Percentiles rank a stretch among this genome's conserved stretches.
phyloP scores from a whole-genome alignment of 2,113 vertebrate genomes.

The Xiphophorus couchianus region DNA sequence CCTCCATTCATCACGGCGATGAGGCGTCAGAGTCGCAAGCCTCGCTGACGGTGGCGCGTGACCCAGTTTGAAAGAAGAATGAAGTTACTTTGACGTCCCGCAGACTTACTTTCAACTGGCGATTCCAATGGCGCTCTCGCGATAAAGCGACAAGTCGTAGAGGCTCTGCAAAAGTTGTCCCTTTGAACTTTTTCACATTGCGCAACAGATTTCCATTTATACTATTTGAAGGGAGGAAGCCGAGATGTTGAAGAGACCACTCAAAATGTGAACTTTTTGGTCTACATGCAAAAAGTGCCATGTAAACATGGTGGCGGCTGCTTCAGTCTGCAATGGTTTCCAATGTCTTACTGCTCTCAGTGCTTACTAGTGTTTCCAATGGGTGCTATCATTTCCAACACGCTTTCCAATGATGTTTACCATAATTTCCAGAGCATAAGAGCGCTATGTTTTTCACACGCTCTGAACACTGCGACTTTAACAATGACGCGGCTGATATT shows the following conservation, averaged over 20 bases:
- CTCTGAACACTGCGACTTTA: no score
- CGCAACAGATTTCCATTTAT: background rate
- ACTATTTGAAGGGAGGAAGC: background rate
- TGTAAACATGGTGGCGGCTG: background rate
- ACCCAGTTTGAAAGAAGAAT: conserved; percentile 30
- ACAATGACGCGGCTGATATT: no score
- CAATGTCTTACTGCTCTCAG: background rate
- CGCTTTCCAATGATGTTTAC: background rate
- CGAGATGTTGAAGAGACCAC: background rate
- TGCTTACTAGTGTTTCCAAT: background rate
- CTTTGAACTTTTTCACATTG: background rate
- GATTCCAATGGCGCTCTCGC: no score
- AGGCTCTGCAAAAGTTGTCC: background rate
- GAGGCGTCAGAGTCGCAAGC: conserved; percentile 26
- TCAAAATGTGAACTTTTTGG: background rate
- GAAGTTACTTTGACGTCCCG: conserved; percentile 23
- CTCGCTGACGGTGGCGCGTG: conserved; percentile 18
- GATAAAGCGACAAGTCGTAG: background rate
- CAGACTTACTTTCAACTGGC: conserved; percentile 6
- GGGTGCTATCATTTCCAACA: background rate
- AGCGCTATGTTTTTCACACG: no score
- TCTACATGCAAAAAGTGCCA: background rate
- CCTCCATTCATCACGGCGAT: conserved; percentile 58
- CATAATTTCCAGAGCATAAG: no score
- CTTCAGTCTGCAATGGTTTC: background rate